These are phyloP conservation scores for Formica aserva DNA, from an alignment of 2,888 invertebrate genomes.

Conservation along the genomic window DNA sequence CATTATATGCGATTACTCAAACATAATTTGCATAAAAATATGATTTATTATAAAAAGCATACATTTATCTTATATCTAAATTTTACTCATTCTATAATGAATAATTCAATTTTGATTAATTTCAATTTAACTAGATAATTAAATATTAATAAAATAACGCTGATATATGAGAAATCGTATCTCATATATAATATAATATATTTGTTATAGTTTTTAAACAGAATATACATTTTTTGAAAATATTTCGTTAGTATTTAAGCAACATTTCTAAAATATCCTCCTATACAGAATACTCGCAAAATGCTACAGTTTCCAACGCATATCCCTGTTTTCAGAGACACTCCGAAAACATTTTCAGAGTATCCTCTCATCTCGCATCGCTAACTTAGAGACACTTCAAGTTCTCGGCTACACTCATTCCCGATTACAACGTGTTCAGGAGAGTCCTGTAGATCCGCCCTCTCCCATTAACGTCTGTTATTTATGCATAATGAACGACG, in stretches of 20 bases:
- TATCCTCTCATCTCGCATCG: slow-evolving; percentile 21
- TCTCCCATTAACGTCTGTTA: slow-evolving; percentile 47
- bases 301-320: not conserved
- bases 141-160: not conserved
- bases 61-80: not conserved
- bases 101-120: slow-evolving; percentile 7
- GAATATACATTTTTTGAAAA: not conserved
- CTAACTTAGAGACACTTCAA: slow-evolving; percentile 45
- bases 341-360: slow-evolving; percentile 24
- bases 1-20: not conserved
- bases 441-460: slow-evolving; percentile 19
- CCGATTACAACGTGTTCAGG: slow-evolving; percentile 43
- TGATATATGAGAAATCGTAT: not conserved
- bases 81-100: not conserved
- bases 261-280: not conserved
- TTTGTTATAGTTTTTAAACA: not conserved
- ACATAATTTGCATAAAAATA: not conserved
- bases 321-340: slow-evolving; percentile 1
- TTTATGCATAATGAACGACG: slow-evolving; percentile 53
- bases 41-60: not conserved
- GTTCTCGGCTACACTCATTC: slow-evolving; percentile 44
- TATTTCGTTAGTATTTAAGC: not conserved
- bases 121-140: not conserved
- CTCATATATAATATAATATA: not conserved
- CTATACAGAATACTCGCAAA: not conserved